A percentile compares a stretch with the other conserved stretches of the same genome.
Conservation (phyloP, 2,888 invertebrate species). For the Rhyacophila evoluta region DNA sequence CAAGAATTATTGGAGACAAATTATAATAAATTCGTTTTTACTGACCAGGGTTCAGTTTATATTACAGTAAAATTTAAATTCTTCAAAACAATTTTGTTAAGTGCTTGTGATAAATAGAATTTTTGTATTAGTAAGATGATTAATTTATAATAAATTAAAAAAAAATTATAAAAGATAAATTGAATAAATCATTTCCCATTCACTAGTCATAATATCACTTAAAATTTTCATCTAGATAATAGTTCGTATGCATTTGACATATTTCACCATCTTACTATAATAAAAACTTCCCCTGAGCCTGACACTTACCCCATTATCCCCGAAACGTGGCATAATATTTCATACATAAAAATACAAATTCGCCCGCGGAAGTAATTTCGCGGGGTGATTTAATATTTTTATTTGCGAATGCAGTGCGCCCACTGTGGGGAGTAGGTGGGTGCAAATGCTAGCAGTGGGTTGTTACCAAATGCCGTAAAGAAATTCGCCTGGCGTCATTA, state of each 20-base stretch:
- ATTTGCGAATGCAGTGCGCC: conserved; percentile 41
- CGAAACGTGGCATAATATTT: conserved; percentile 43
- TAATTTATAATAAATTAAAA: no score
- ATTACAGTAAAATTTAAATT: no score
- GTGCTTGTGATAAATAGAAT: no score
- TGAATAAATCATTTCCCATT: no score
- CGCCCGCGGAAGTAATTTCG: conserved; percentile 47
- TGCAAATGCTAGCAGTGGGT: neutral
- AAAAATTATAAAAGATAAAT: no score
- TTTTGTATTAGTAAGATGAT: no score
- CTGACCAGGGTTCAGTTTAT: no score
- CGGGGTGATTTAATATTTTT: conserved; percentile 45
- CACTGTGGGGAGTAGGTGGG: neutral
- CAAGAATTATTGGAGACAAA: no score
- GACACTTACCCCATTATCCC: conserved; percentile 36
- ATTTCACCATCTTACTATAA: conserved; percentile 17
- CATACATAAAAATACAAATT: conserved; percentile 50
- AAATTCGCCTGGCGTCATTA: neutral
- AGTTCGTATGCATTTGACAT: conserved; percentile 33
- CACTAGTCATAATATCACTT: neutral
- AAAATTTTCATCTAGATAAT: conserved; percentile 36
- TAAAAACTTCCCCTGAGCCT: conserved; percentile 16
- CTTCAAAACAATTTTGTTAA: no score
- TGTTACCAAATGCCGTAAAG: conserved; percentile 19
- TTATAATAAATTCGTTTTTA: no score